Evolutionary conservation across 1,140 invertebrate species (phyloP).

Genomic region (Zaprionus kolodkinae): DNA sequence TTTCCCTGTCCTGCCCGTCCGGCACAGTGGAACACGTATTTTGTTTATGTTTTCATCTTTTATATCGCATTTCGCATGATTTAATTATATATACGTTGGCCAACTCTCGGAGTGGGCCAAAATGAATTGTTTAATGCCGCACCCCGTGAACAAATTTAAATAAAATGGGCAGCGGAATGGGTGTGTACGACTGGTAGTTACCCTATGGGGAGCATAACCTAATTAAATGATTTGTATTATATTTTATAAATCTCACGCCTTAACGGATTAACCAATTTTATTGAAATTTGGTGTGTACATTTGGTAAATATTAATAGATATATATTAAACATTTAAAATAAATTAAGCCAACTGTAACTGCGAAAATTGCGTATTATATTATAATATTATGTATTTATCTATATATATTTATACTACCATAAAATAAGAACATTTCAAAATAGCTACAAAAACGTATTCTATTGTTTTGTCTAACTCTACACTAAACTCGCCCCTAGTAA

Average conservation of each 20-base stretch:
- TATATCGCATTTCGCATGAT: constrained; percentile 41
- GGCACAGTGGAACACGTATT: not conserved
- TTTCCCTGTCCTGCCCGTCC: not conserved
- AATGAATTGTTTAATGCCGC: constrained; percentile 29
- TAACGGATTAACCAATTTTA: not conserved
- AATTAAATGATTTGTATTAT: not conserved
- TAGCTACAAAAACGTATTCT: too few relatives aligned
- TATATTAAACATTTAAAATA: not conserved
- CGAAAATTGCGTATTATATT: not conserved
- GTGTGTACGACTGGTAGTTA: not conserved
- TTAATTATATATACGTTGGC: constrained; percentile 49
- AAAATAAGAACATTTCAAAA: too few relatives aligned
- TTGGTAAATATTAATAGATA: not conserved
- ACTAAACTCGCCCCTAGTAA: too few relatives aligned
- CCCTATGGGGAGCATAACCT: not conserved
- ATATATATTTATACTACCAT: too few relatives aligned
- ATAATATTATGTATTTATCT: too few relatives aligned
- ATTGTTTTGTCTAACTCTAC: too few relatives aligned
- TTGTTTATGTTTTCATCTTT: constrained; percentile 15
- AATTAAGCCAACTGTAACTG: not conserved
- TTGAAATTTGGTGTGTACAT: not conserved
- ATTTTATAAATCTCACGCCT: too few relatives aligned
- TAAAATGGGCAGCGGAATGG: not conserved
- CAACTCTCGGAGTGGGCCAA: constrained; percentile 29
- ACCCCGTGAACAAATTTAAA: constrained; percentile 43